phyloP scores from a whole-genome alignment of 2,113 vertebrate species.

The Tachycineta bicolor region DNA sequence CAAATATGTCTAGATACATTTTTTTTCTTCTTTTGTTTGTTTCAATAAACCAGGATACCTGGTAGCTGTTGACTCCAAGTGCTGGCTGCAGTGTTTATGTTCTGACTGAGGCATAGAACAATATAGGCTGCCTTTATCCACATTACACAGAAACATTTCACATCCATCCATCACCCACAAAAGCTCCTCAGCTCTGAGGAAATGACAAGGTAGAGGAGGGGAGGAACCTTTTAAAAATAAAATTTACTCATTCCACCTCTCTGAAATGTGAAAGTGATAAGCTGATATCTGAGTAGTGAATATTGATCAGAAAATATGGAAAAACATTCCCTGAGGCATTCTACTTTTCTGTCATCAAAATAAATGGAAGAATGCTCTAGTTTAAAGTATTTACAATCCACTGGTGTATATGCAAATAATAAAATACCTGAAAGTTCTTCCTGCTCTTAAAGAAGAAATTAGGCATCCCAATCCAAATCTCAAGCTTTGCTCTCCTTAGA shows the following conservation, averaged over 20 bases:
- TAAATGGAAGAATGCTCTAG: constrained; percentile 38
- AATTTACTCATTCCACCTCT: constrained; percentile 51
- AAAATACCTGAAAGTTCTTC: not conserved
- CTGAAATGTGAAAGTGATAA: constrained; percentile 55
- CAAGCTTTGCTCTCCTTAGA: not conserved
- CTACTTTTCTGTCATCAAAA: constrained; percentile 41
- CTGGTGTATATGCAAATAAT: constrained; percentile 27
- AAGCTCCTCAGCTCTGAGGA: not conserved
- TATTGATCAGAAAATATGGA: constrained; percentile 64
- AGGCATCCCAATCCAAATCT: not conserved
- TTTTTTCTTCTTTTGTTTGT: not conserved
- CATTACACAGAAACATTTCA: constrained; percentile 15
- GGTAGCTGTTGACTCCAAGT: not conserved
- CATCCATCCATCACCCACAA: constrained; percentile 53
- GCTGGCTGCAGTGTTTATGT: constrained; percentile 16
- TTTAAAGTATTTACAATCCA: constrained; percentile 36
- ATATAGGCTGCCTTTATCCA: constrained; percentile 27
- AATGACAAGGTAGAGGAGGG: not conserved
- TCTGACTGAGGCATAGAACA: not conserved
- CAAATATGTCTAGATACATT: not conserved
- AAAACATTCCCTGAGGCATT: constrained; percentile 56
- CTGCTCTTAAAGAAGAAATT: not conserved
- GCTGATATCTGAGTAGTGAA: constrained; percentile 52
- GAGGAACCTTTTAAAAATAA: constrained; percentile 23
- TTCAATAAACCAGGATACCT: not conserved